Evolutionary conservation across 2,888 invertebrate species (phyloP).

Genomic region (Cheilosia impressa): DNA sequence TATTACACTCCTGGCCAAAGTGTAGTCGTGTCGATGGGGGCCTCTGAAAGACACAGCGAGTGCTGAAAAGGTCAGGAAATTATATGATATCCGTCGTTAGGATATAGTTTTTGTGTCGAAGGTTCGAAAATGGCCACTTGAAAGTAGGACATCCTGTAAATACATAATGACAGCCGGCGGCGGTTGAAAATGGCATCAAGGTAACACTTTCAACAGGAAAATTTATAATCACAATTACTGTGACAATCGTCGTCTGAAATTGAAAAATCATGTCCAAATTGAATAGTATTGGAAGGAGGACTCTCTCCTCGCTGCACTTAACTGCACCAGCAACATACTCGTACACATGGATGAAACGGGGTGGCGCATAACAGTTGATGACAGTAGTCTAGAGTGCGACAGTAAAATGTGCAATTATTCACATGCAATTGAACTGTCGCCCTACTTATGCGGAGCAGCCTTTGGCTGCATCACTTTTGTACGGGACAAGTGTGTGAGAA

Average conservation of each 20-base stretch:
- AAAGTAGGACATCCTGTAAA: constrained; percentile 52
- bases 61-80: constrained; percentile 59
- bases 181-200: constrained; percentile 36
- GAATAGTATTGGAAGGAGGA: not conserved
- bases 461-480: constrained; percentile 8
- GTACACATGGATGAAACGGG: constrained; percentile 5
- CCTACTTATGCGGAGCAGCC: constrained; percentile 24
- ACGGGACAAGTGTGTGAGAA: not conserved
- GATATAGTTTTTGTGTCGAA: constrained; percentile 32
- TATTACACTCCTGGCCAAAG: constrained; percentile 5
- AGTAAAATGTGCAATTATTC: constrained; percentile 44
- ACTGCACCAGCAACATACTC: constrained; percentile 32
- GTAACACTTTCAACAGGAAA: constrained; percentile 14
- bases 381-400: constrained; percentile 3
- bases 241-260: constrained; percentile 20
- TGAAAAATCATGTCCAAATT: constrained; percentile 52
- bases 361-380: constrained; percentile 32
- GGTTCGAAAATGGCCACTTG: constrained; percentile 39
- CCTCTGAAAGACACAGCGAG: not conserved
- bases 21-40: not conserved
- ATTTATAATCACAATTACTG: constrained; percentile 10
- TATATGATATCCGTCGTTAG: constrained; percentile 54
- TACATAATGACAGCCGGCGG: constrained; percentile 27
- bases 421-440: constrained; percentile 46
- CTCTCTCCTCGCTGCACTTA: constrained; percentile 18